A percentile compares a stretch with the other conserved stretches of the same genome.
phyloP scores from a whole-genome alignment of 2,113 vertebrate genomes.

The Equus przewalskii region DNA sequence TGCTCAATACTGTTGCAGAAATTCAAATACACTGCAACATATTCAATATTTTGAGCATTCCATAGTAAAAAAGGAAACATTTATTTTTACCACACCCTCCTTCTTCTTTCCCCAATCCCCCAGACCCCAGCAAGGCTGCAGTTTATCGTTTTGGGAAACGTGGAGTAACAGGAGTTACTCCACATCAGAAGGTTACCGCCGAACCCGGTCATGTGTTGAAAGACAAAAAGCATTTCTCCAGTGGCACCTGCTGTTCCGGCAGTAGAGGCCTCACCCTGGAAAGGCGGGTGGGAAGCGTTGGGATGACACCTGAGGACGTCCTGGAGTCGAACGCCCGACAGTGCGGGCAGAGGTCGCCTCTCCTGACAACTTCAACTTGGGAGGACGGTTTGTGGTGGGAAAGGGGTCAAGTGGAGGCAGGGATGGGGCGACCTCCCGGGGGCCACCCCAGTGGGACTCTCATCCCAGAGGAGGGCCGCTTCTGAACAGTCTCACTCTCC shows the following conservation, averaged over 20 bases:
- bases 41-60: background rate
- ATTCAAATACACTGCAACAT: no score
- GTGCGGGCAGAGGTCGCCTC: fast-evolving
- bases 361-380: background rate
- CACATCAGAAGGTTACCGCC: fast-evolving
- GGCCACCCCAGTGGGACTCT: background rate
- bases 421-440: fast-evolving
- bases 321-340: fast-evolving
- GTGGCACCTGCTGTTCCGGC: fast-evolving
- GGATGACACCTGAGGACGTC: fast-evolving
- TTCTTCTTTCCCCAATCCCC: background rate
- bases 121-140: background rate
- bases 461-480: fast-evolving
- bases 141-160: background rate
- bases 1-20: background rate
- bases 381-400: background rate
- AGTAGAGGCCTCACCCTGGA: background rate
- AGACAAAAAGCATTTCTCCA: background rate
- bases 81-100: background rate
- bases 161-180: background rate
- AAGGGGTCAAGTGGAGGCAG: no score
- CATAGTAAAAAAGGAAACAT: background rate
- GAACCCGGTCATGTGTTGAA: background rate
- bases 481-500: background rate
- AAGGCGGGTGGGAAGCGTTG: no score